Percentiles rank a stretch among this genome's conserved stretches.
Conservation (phyloP, 2,797 vertebrate species). For the Rhinichthys osculus region DNA sequence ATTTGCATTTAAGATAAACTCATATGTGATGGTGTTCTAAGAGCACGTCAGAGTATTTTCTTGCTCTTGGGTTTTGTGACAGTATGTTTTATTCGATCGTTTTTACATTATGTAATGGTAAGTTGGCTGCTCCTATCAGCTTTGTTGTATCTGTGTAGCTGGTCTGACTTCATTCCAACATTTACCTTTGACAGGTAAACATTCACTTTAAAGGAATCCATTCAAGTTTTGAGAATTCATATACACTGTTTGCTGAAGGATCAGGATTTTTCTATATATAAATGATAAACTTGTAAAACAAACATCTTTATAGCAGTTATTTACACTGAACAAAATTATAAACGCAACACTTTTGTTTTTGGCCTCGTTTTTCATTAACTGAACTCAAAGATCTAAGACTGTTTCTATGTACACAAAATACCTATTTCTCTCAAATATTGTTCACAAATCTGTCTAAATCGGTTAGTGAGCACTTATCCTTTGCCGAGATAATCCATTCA, state of each 20-base stretch:
- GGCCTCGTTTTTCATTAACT: no score
- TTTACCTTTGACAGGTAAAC: background rate
- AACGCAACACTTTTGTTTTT: no score
- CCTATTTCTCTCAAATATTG: no score
- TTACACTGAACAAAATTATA: no score
- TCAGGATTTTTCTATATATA: background rate
- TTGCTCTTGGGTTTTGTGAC: background rate
- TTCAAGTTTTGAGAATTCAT: background rate
- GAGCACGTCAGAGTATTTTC: background rate
- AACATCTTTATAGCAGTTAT: background rate
- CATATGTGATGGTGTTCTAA: background rate
- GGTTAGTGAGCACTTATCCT: no score
- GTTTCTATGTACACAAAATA: no score
- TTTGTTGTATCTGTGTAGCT: conserved; percentile 20
- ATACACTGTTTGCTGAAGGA: background rate
- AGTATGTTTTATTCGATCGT: background rate
- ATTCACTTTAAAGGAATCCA: background rate
- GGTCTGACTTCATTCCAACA: conserved; percentile 56
- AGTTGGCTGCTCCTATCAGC: background rate
- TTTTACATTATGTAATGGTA: background rate
- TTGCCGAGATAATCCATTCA: no score
- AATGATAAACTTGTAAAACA: background rate
- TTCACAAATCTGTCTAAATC: no score
- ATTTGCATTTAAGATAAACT: background rate
- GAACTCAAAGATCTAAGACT: no score